Conservation (phyloP, 2,888 invertebrate genomes). For the Caradrina kadenii region DNA sequence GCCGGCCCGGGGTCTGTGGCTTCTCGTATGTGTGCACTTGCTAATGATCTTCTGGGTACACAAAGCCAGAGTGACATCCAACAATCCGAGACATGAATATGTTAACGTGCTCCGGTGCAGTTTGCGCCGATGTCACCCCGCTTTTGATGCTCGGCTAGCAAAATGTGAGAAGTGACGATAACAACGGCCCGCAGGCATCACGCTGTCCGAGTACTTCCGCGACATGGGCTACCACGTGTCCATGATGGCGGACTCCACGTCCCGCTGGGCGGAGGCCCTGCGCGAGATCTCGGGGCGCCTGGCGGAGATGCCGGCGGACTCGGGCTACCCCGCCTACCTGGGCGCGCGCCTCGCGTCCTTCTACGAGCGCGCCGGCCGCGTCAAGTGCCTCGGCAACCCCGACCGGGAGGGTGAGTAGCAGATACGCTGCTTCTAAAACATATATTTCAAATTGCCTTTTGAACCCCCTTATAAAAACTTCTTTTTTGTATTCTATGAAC, state of each 20-base stretch:
- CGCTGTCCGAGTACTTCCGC: slow-evolving; percentile 99
- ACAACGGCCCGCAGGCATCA: slow-evolving; percentile 93
- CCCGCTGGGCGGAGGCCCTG: slow-evolving; percentile 99
- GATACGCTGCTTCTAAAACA: too few relatives aligned
- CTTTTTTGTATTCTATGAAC: too few relatives aligned
- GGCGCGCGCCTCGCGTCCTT: slow-evolving; percentile 99
- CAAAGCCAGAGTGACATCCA: too few relatives aligned
- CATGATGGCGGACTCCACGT: slow-evolving; percentile 99
- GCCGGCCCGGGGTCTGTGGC: too few relatives aligned
- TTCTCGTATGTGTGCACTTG: too few relatives aligned
- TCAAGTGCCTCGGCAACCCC: slow-evolving; percentile 99
- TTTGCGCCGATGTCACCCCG: too few relatives aligned
- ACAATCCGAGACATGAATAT: too few relatives aligned
- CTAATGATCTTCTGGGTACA: too few relatives aligned
- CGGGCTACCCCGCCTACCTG: slow-evolving; percentile 99
- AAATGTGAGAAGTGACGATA: not conserved
- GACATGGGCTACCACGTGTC: slow-evolving; percentile 99
- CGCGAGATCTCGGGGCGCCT: slow-evolving; percentile 99
- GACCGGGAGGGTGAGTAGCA: slow-evolving; percentile 94
- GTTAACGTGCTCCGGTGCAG: too few relatives aligned
- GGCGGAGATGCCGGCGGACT: slow-evolving; percentile 99
- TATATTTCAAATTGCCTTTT: too few relatives aligned
- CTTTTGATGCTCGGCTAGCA: too few relatives aligned
- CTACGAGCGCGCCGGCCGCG: slow-evolving; percentile 99
- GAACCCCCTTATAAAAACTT: too few relatives aligned